These are phyloP conservation scores for Caretta caretta DNA, from an alignment of 2,113 vertebrate genomes.

Conservation along the genomic window DNA sequence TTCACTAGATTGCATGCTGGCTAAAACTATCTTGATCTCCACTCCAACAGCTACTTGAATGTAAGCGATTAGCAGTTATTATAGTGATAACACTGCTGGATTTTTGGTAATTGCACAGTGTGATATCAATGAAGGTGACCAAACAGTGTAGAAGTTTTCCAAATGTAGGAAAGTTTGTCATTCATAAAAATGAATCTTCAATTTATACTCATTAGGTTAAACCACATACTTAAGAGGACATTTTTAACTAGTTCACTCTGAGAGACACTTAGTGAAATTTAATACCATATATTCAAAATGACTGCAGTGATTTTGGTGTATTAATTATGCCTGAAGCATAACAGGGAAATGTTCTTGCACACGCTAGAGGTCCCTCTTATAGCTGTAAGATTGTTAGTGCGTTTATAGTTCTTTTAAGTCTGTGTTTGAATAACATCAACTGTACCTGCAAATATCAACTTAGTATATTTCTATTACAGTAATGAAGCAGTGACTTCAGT, in stretches of 20 bases:
- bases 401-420: slow-evolving; percentile 49
- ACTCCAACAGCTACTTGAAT: not conserved
- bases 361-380: slow-evolving; percentile 85
- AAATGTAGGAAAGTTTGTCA: slow-evolving; percentile 52
- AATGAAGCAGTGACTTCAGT: not conserved
- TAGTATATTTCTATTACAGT: not conserved
- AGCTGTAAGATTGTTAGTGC: slow-evolving; percentile 56
- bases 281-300: slow-evolving; percentile 62
- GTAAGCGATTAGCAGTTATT: slow-evolving; percentile 8
- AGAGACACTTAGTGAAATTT: slow-evolving; percentile 58
- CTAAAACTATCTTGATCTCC: not conserved
- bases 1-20: not conserved
- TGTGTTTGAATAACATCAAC: not conserved
- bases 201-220: not conserved
- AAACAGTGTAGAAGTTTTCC: slow-evolving; percentile 19
- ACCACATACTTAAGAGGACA: slow-evolving; percentile 32
- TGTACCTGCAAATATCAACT: not conserved
- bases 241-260: slow-evolving; percentile 25
- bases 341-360: slow-evolving; percentile 65
- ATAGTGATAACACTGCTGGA: not conserved
- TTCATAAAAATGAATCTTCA: not conserved
- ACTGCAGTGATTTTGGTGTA: slow-evolving; percentile 76
- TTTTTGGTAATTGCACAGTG: slow-evolving; percentile 40
- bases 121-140: slow-evolving; percentile 28
- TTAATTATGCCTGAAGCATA: slow-evolving; percentile 73